phyloP scores from a whole-genome alignment of 1,140 invertebrate genomes.

The Antheraea mylitta region DNA sequence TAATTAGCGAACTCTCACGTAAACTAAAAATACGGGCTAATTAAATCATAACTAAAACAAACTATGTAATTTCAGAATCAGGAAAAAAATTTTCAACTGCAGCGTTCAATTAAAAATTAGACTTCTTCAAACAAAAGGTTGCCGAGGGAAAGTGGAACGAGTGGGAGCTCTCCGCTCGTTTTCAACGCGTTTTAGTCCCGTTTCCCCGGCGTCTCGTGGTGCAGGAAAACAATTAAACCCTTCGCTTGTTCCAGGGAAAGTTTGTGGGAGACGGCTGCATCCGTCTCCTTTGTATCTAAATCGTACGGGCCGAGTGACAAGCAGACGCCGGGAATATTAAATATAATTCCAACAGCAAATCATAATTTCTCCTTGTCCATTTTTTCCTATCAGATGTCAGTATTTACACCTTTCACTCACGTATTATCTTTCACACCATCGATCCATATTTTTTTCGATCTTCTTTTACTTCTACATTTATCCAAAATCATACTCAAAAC shows the following conservation, averaged over 20 bases:
- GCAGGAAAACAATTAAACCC: constrained; percentile 68
- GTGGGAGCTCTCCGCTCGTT: constrained; percentile 26
- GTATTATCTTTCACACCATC: too few species aligned
- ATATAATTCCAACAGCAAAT: too few species aligned
- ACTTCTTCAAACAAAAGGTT: constrained; percentile 45
- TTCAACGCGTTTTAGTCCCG: constrained; percentile 38
- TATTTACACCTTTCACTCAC: too few species aligned
- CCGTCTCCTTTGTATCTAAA: constrained; percentile 35
- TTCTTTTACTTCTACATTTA: too few species aligned
- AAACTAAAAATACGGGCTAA: background rate
- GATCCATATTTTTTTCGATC: too few species aligned
- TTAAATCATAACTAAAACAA: background rate
- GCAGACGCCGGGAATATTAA: background rate
- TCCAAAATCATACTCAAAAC: too few species aligned
- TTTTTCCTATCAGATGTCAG: too few species aligned
- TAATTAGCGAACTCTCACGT: background rate
- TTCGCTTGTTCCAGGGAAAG: constrained; percentile 43
- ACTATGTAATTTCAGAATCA: background rate
- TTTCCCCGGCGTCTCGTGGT: constrained; percentile 42
- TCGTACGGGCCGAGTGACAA: constrained; percentile 16
- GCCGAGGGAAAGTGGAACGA: constrained; percentile 42
- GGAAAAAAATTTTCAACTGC: background rate
- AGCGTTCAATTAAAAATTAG: constrained; percentile 58
- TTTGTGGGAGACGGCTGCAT: constrained; percentile 30
- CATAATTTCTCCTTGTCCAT: too few species aligned